Conservation (phyloP, 2,113 vertebrate genomes). For the Centropus unirufus region DNA sequence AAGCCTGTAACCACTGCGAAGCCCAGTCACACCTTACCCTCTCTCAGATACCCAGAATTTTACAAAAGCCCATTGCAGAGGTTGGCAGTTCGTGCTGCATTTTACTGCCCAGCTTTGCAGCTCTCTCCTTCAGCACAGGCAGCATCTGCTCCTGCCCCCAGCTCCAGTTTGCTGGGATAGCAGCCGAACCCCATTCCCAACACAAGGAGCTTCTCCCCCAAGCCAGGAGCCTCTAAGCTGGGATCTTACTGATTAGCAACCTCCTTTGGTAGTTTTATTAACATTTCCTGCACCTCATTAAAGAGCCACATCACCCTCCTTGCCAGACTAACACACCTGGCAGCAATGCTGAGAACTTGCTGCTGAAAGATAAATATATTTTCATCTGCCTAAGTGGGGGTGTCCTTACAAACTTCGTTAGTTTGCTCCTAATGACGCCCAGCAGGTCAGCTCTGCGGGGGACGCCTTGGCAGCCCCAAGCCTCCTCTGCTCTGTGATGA, state of each 20-base stretch:
- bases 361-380: neutral
- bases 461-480: neutral
- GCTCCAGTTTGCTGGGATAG: neutral
- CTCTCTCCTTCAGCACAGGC: too few relatives aligned
- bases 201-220: neutral
- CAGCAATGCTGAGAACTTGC: neutral
- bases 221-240: neutral
- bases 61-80: rapidly evolving
- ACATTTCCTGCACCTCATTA: neutral
- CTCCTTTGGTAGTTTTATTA: neutral
- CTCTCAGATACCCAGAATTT: neutral
- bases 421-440: neutral
- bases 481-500: neutral
- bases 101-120: neutral
- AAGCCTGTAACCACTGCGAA: rapidly evolving
- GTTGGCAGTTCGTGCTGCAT: neutral
- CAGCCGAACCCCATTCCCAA: rapidly evolving
- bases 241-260: neutral
- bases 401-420: neutral
- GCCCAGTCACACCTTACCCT: neutral
- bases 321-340: neutral
- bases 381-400: neutral
- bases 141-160: neutral
- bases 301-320: neutral
- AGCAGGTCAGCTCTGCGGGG: neutral